Evolutionary conservation across 2,888 invertebrate species (phyloP).

Genomic region (Caradrina kadenii): DNA sequence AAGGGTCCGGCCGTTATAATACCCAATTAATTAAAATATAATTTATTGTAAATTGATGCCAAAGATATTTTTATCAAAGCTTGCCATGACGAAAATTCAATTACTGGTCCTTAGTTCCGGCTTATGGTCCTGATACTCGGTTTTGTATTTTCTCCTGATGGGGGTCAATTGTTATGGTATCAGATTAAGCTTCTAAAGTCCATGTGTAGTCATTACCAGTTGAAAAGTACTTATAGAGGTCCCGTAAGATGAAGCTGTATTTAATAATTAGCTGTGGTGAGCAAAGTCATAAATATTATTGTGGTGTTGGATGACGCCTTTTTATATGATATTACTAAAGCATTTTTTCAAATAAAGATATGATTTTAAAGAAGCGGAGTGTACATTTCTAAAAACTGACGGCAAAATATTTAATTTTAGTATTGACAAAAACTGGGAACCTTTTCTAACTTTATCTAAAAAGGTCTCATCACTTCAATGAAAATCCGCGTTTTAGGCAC

Average conservation of each 20-base stretch:
- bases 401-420: too few relatives aligned
- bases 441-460: too few relatives aligned
- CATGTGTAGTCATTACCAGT: background rate
- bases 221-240: background rate
- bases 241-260: background rate
- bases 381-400: too few relatives aligned
- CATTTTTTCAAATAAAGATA: too few relatives aligned
- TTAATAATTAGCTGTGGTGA: background rate
- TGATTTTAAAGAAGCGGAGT: too few relatives aligned
- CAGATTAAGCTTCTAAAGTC: constrained; percentile 19
- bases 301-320: too few relatives aligned
- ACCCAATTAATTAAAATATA: constrained; percentile 5
- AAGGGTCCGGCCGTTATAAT: background rate
- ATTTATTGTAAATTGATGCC: background rate
- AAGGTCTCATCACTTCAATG: too few relatives aligned
- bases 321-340: too few relatives aligned
- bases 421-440: too few relatives aligned
- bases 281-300: background rate
- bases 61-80: constrained; percentile 8
- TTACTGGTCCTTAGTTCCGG: constrained; percentile 20
- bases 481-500: too few relatives aligned
- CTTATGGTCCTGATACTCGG: constrained; percentile 13
- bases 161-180: constrained; percentile 17
- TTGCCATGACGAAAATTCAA: constrained; percentile 10
- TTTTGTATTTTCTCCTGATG: constrained; percentile 17